Evolutionary conservation across 2,888 invertebrate species (phyloP).

Genomic region (Podotricha telesiphe): DNA sequence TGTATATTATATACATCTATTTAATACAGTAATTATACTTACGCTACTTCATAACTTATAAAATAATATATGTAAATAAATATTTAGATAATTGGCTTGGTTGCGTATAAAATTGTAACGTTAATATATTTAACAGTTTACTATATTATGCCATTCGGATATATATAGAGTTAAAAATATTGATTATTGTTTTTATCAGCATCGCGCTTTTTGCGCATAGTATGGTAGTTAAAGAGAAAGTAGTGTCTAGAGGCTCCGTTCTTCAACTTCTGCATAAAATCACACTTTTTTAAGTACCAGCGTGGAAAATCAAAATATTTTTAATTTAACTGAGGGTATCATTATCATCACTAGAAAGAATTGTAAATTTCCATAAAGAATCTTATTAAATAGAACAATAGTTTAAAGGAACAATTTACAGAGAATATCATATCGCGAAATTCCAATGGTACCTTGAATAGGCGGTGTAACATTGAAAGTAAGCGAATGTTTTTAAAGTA

Average conservation of each 20-base stretch:
- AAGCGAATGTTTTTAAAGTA: background rate
- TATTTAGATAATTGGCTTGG: background rate
- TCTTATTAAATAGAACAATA: background rate
- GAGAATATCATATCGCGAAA: background rate
- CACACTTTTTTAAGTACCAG: too few relatives aligned
- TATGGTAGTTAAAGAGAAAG: too few relatives aligned
- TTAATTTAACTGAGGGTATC: too few relatives aligned
- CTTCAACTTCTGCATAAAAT: too few relatives aligned
- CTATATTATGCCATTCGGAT: too few relatives aligned
- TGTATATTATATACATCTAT: background rate
- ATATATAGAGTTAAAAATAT: too few relatives aligned
- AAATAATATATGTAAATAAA: background rate
- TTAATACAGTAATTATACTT: too few relatives aligned
- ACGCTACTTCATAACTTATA: background rate
- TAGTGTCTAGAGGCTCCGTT: too few relatives aligned
- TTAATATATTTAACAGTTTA: too few relatives aligned
- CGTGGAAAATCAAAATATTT: too few relatives aligned
- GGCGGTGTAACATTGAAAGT: background rate
- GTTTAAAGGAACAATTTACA: conserved; percentile 14
- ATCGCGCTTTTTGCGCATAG: too few relatives aligned
- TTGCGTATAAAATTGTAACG: background rate
- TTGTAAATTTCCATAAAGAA: background rate
- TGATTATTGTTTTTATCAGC: too few relatives aligned
- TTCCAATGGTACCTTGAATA: background rate
- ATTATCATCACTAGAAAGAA: background rate